phyloP scores from a whole-genome alignment of 2,113 vertebrate species.

The Bufo gargarizans region DNA sequence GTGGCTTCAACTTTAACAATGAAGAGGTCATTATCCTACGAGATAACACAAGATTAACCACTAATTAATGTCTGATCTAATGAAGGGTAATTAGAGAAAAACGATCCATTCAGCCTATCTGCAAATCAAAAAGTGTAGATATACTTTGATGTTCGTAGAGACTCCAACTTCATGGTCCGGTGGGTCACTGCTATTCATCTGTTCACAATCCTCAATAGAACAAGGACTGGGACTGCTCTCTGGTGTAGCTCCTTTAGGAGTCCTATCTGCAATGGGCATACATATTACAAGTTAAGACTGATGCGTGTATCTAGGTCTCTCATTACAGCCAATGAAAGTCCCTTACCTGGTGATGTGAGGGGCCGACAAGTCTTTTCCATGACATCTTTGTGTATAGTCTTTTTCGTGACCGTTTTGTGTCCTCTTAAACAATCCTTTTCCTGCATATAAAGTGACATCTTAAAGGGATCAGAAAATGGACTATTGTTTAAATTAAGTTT shows the following conservation, averaged over 20 bases:
- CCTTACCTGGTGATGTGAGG: background rate
- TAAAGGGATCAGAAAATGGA: background rate
- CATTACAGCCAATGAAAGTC: background rate
- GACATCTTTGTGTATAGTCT: background rate
- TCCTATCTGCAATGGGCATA: background rate
- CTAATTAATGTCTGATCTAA: background rate
- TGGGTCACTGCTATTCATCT: background rate
- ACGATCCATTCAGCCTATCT: background rate
- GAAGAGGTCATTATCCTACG: background rate
- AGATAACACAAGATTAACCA: background rate
- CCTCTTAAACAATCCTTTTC: background rate
- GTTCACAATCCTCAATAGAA: background rate
- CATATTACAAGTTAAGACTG: background rate
- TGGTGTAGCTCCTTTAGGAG: background rate
- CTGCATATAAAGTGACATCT: background rate
- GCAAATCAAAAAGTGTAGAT: background rate
- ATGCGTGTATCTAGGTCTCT: background rate
- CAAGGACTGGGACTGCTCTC: background rate
- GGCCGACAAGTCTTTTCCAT: background rate
- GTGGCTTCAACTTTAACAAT: background rate
- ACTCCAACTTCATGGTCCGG: background rate
- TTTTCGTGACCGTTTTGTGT: background rate
- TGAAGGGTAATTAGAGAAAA: background rate
- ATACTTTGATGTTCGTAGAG: background rate
- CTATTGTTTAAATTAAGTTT: no score